Evolutionary conservation across 2,888 invertebrate species (phyloP).

Genomic region (Tipula confusa): DNA sequence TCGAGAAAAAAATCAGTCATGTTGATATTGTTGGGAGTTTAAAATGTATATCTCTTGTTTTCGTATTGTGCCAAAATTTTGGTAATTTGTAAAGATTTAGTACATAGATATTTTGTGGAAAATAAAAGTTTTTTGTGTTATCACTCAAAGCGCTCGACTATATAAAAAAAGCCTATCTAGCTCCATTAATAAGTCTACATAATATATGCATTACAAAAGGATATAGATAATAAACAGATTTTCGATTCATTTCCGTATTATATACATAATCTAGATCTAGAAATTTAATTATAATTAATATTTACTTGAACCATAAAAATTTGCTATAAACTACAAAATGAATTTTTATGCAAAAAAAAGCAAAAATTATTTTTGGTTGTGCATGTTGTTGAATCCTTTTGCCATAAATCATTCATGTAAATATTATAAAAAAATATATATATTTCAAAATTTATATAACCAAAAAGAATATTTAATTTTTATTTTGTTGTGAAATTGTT

Average conservation of each 20-base stretch:
- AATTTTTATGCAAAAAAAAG: neutral
- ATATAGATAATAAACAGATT: neutral
- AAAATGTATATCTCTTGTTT: too few species aligned
- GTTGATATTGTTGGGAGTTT: neutral
- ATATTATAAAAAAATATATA: neutral
- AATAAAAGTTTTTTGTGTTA: too few species aligned
- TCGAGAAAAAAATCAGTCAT: neutral
- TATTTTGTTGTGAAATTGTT: neutral
- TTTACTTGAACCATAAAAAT: neutral
- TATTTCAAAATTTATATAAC: neutral
- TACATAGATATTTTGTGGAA: neutral
- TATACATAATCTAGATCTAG: neutral
- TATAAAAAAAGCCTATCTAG: neutral
- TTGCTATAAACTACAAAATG: neutral
- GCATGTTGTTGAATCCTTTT: conserved; percentile 6
- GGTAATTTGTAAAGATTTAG: neutral
- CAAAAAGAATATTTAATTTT: neutral
- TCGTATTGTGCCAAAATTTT: neutral
- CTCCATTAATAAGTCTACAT: neutral
- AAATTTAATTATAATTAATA: conserved; percentile 3
- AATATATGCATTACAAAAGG: too few species aligned
- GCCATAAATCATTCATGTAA: conserved; percentile 16
- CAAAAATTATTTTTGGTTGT: neutral
- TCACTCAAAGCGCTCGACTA: too few species aligned
- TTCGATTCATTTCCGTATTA: neutral